Conservation (phyloP, 2,113 vertebrate genomes). For the Micromys minutus region DNA sequence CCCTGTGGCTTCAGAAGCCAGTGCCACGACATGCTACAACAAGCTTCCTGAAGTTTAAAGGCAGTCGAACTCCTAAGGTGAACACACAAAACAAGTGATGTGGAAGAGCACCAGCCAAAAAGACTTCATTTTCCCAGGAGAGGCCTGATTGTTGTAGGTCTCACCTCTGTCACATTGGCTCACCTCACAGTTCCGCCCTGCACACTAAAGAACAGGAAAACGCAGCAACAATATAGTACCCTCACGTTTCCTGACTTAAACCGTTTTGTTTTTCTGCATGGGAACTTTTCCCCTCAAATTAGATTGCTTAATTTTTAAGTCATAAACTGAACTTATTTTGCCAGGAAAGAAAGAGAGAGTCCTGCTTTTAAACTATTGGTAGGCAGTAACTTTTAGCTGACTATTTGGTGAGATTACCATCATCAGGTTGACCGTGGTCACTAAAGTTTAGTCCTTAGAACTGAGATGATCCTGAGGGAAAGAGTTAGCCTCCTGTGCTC, state of each 20-base stretch:
- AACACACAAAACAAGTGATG: neutral
- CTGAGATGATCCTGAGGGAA: neutral
- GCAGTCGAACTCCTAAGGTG: neutral
- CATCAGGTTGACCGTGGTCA: neutral
- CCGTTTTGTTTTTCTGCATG: conserved; percentile 33
- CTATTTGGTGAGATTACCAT: neutral
- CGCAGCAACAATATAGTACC: neutral
- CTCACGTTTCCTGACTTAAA: conserved; percentile 2
- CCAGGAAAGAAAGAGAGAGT: neutral
- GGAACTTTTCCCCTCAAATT: neutral
- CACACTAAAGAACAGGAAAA: neutral
- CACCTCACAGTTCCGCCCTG: conserved; percentile 25
- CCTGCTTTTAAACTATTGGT: neutral
- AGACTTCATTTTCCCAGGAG: neutral
- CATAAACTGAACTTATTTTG: conserved; percentile 28
- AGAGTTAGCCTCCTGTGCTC: rapidly evolving
- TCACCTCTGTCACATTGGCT: neutral
- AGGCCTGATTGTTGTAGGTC: neutral
- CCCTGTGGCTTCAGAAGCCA: neutral
- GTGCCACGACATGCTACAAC: neutral
- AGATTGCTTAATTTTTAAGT: neutral
- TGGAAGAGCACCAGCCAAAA: neutral
- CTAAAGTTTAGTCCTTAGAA: neutral
- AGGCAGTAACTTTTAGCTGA: neutral
- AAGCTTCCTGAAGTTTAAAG: neutral